Evolutionary conservation across 1,140 invertebrate species (phyloP), one percentile per base, ranked within the genome.

Genomic region (Musca domestica): DNA sequence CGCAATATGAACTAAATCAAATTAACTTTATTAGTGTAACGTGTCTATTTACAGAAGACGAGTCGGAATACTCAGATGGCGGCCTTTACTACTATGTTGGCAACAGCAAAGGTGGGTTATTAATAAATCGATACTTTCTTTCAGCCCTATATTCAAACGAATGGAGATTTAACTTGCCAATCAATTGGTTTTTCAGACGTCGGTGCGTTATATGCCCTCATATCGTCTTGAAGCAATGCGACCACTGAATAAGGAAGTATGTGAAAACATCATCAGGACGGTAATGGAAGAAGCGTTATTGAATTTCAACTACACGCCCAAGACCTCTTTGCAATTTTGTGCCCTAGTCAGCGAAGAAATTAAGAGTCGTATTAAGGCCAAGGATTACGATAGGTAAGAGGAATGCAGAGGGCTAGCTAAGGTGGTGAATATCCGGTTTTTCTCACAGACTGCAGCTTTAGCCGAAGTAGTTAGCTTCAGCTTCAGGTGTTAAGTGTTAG

Each of bases 221-320:
- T 83, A 82, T 68, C 78, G 80, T 41, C 34, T 82, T 51, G 77
- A 81, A 46, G 72, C 81, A 0, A 81, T 77, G 68, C 77, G 76
- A 64, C 78, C 81, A 0, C 41, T 83, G 17, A 79, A 80, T 64
- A 80, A 74, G 66, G 81, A 82, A 22, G 72, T 69, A 10, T 54
- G 77, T 22, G 78, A 81, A 68, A 73, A 72, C 49, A 69, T 74
- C 0, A 77, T 81, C 10, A 73, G 74, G 49, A 19, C 48, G n/a
- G 74, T 80, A 9, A 79, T 80, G 75, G 49, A 80, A 17, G 69
- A 66, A n/a, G 73, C 76, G 7, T 79, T 76, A 47, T 48, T 72
- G 70, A 67, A 74, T 23, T 81, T 77, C 63, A 67, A 67, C 51
- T 81, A 77, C 46, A 73, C 76, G 52, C 77, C 78, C 34, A 79